These are phyloP conservation scores for Rhegmatorhina hoffmannsi DNA, from an alignment of 2,113 vertebrate species.

Conservation along the genomic window DNA sequence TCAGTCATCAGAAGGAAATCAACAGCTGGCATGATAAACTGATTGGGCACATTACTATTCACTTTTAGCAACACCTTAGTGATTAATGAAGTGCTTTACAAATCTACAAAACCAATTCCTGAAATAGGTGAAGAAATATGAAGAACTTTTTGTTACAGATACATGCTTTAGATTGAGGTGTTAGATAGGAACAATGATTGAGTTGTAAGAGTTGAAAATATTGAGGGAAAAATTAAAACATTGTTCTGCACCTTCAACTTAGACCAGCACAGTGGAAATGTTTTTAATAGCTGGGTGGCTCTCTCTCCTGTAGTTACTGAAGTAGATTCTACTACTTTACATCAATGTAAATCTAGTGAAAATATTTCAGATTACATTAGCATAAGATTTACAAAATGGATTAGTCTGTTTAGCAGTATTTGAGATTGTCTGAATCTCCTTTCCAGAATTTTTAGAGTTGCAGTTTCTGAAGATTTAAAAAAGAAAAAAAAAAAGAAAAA, in stretches of 20 bases:
- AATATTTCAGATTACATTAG: neutral
- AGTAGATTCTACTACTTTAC: neutral
- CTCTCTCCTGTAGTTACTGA: neutral
- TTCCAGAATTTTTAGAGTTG: neutral
- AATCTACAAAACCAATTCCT: slow-evolving; percentile 5
- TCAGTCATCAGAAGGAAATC: slow-evolving; percentile 40
- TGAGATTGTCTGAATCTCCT: neutral
- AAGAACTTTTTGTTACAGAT: neutral
- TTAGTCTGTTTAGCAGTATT: neutral
- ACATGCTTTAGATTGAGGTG: neutral
- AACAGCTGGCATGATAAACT: slow-evolving; percentile 45
- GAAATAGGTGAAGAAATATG: slow-evolving; percentile 12
- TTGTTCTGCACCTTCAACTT: neutral
- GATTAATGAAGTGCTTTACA: slow-evolving; percentile 42
- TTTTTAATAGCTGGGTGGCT: neutral
- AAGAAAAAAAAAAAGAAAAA: too few species aligned
- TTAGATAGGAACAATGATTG: neutral
- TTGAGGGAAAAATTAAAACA: neutral
- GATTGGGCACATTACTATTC: slow-evolving; percentile 17
- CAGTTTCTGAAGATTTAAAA: neutral
- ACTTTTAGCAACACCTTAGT: slow-evolving; percentile 44
- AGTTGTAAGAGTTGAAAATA: neutral
- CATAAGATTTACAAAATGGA: neutral
- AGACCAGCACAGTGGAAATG: neutral
- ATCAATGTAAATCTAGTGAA: neutral